phyloP scores from a whole-genome alignment of 2,113 vertebrate genomes.

The Pimephales promelas region DNA sequence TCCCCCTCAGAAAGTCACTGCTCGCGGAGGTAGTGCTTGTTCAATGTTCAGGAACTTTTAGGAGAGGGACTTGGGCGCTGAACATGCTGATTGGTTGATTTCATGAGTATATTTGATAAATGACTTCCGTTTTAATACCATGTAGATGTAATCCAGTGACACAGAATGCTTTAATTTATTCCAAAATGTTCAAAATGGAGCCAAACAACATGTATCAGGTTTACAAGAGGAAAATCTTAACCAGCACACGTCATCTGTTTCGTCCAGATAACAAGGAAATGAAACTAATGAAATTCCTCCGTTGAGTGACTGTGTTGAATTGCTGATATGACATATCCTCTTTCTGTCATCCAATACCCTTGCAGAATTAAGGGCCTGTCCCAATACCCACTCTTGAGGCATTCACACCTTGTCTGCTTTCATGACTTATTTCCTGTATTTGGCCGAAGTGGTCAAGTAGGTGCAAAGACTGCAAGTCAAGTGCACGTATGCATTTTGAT shows the following conservation, averaged over 20 bases:
- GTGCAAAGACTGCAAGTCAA: not conserved
- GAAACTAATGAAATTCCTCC: not conserved
- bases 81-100: too few relatives aligned
- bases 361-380: too few relatives aligned
- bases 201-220: not conserved
- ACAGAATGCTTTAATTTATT: not conserved
- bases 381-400: too few relatives aligned
- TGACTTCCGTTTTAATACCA: not conserved
- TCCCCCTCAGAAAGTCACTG: too few relatives aligned
- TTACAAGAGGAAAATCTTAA: not conserved
- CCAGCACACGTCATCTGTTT: not conserved
- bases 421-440: not conserved
- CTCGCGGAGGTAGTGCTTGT: too few relatives aligned
- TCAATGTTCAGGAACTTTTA: too few relatives aligned
- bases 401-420: too few relatives aligned
- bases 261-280: too few relatives aligned
- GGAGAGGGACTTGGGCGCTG: too few relatives aligned
- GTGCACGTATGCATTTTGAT: not conserved
- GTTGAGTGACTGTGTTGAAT: not conserved
- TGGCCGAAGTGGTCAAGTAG: not conserved
- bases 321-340: not conserved
- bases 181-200: not conserved
- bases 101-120: not conserved
- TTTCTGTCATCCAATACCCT: not conserved
- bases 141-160: not conserved